Evolutionary conservation across 2,797 vertebrate genomes (phyloP).

Genomic region (Morelia viridis): DNA sequence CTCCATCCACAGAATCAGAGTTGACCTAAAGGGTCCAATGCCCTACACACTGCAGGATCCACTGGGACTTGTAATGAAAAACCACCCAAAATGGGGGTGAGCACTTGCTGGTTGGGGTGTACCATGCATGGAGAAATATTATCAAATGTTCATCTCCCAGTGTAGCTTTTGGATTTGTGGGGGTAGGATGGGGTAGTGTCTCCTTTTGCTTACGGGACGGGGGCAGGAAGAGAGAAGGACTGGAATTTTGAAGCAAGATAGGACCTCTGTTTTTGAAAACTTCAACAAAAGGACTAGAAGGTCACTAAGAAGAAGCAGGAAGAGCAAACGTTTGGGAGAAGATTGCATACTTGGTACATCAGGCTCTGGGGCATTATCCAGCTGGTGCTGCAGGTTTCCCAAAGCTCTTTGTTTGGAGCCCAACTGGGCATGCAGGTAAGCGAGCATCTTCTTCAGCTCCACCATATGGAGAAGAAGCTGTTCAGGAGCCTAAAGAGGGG

Average conservation of each 20-base stretch:
- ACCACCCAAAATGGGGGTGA: not conserved
- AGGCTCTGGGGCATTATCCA: conserved; percentile 62
- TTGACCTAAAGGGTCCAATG: not conserved
- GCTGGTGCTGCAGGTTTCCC: conserved; percentile 64
- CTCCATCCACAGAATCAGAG: no score
- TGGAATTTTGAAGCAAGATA: not conserved
- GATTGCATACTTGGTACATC: conserved; percentile 73
- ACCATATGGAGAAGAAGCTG: conserved; percentile 67
- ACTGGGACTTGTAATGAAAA: not conserved
- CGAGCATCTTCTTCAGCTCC: conserved; percentile 70
- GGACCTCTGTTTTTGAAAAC: not conserved
- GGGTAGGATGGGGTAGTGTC: not conserved
- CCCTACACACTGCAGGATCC: not conserved
- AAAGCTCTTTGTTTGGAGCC: conserved; percentile 65
- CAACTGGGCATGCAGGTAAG: conserved; percentile 69
- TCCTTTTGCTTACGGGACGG: not conserved
- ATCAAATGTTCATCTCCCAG: not conserved
- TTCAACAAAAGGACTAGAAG: not conserved
- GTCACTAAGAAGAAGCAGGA: not conserved
- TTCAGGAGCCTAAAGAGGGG: conserved; percentile 74
- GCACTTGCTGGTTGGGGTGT: not conserved
- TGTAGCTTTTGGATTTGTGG: not conserved
- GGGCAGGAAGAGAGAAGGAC: not conserved
- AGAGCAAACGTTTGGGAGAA: not conserved
- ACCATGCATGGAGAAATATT: not conserved